phyloP scores from a whole-genome alignment of 2,888 invertebrate species.

The Acrocyrtus sp. region DNA sequence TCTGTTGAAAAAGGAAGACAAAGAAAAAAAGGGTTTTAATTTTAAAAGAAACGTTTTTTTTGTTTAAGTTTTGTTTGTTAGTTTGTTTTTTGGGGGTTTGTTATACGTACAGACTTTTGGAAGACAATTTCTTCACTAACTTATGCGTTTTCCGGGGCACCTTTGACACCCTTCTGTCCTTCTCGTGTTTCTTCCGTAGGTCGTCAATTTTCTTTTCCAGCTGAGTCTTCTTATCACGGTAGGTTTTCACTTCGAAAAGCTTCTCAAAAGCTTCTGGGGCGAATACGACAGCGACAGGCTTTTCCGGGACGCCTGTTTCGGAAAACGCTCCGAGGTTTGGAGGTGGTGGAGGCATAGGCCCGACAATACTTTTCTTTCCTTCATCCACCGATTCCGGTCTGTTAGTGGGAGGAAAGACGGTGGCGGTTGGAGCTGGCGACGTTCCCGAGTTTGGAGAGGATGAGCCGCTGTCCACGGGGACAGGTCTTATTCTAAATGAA shows the following conservation, averaged over 20 bases:
- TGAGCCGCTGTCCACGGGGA: conserved; percentile 5
- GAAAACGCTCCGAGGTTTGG: conserved; percentile 50
- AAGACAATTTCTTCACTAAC: conserved; percentile 80
- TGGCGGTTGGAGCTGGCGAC: conserved; percentile 19
- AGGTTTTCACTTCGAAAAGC: conserved; percentile 82
- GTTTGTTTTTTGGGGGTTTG: no score
- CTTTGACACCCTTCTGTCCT: conserved; percentile 67
- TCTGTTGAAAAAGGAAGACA: conserved; percentile 38
- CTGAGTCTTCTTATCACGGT: conserved; percentile 84
- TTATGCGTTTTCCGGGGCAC: conserved; percentile 69
- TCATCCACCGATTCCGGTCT: conserved; percentile 45
- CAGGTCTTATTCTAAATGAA: conserved; percentile 22
- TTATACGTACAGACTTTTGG: conserved; percentile 78
- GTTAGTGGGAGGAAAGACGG: conserved; percentile 27
- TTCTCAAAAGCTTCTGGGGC: conserved; percentile 82
- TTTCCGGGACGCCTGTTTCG: conserved; percentile 43
- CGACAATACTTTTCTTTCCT: conserved; percentile 47
- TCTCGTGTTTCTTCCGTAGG: conserved; percentile 83
- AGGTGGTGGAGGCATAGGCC: conserved; percentile 53
- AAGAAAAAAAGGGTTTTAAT: background rate
- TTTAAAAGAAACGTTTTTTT: background rate
- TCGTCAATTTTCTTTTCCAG: conserved; percentile 88
- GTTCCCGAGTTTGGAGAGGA: conserved; percentile 30
- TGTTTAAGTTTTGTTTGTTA: no score
- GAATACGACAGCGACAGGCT: conserved; percentile 70